Base-by-base conservation (phyloP, 2,888 invertebrate genomes). In the Julus scanicus region DNA sequence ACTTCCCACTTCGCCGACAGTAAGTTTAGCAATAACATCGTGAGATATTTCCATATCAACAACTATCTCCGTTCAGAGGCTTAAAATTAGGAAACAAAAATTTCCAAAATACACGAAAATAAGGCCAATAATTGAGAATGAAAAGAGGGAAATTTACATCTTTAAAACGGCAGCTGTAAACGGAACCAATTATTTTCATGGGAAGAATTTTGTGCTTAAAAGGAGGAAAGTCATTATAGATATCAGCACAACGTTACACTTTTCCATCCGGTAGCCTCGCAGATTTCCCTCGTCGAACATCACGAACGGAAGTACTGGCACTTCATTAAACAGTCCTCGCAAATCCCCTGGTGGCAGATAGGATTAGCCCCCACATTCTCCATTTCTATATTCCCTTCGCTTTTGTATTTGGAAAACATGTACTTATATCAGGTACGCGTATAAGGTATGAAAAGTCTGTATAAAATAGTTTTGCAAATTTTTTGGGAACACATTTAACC, bases 291-390 rank as follows among this genome's bases (percentile, higher is more conserved):
- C n/a, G n/a, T n/a, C 63, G 63, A 63, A 20, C 29, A 80, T 80
- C 80, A 29, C 37, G 20, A 80, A 80, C 80, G 80, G 80, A 80
- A 80, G 80, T 80, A 80, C 80, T 20, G 37, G 13, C 80, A 80
- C 80, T 80, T 80, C 80, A 80, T 80, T 80, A 80, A 80, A 80
- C 37, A 80, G 80, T 80, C 80, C 29, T 80, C 80, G 37, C 80
- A 80, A 37, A 80, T 37, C 20, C 80, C 80, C 80, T 80, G 37
- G 80, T 80, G 80, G 80, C 80, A 80, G 37, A 20, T 0, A 80
- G 80, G 80, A 80, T 80, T 80, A 80, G 80, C 80, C 20, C 5
- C 80, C 29, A 9, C 80, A 9, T 80, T 80, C 80, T 37, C 80
- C 2, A 37, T 80, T 80, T 80, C 13, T 9, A 29, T 80, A 80